A percentile compares a stretch with the other conserved stretches of the same genome.
These are phyloP conservation scores for Austrolebias charrua DNA, from an alignment of 2,797 vertebrate species.

Conservation along the genomic window DNA sequence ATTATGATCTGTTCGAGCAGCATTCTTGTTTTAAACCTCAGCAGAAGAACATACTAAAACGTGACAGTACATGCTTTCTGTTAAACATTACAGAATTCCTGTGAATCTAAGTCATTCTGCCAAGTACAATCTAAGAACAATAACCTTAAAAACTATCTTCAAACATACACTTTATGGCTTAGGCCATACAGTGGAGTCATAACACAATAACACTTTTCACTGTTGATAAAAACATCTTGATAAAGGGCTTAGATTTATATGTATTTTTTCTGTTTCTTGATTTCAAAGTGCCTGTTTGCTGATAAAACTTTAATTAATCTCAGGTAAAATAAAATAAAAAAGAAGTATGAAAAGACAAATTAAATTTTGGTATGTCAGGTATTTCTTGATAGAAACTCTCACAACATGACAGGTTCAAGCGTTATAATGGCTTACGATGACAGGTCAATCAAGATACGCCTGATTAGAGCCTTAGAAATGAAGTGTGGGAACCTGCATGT, in stretches of 20 bases:
- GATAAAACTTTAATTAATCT: not conserved
- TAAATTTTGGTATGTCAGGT: slow-evolving; percentile 34
- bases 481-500: slow-evolving; percentile 38
- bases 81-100: not conserved
- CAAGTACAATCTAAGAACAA: not conserved
- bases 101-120: not conserved
- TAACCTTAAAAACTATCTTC: not conserved
- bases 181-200: not conserved
- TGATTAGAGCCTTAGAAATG: slow-evolving; percentile 15
- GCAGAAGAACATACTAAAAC: not conserved
- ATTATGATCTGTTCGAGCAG: too few relatives aligned
- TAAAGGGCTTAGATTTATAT: not conserved
- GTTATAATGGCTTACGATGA: slow-evolving; percentile 47
- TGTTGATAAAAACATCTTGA: not conserved
- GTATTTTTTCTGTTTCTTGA: not conserved
- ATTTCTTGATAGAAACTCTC: slow-evolving; percentile 28
- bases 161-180: not conserved
- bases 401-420: not conserved
- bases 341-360: not conserved
- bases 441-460: slow-evolving; percentile 32
- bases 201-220: not conserved
- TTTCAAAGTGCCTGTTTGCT: not conserved
- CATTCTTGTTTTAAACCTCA: not conserved
- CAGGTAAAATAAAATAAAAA: not conserved
- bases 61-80: not conserved